phyloP scores from a whole-genome alignment of 2,888 invertebrate genomes.

The Gnatocerus cornutus region DNA sequence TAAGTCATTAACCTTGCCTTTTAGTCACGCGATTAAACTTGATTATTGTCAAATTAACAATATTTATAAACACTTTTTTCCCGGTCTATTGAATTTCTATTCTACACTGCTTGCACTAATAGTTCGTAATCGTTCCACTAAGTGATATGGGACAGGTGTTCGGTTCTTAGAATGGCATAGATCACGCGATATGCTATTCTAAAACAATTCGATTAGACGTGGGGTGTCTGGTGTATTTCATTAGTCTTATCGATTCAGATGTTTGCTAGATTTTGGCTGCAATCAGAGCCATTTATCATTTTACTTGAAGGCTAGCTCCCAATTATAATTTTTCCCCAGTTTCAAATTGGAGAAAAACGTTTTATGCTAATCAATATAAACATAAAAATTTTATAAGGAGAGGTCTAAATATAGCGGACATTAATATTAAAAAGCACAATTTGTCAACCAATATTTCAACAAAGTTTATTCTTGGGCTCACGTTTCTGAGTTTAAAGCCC shows the following conservation, averaged over 20 bases:
- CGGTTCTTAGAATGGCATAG: constrained; percentile 32
- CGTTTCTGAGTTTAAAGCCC: no score
- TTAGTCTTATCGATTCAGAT: constrained; percentile 33
- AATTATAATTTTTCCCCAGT: no score
- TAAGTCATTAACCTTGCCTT: constrained; percentile 52
- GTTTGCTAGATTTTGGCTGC: constrained; percentile 8
- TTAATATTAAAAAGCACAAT: no score
- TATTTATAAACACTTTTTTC: no score
- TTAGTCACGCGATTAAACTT: constrained; percentile 38
- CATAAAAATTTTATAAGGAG: no score
- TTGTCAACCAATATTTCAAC: no score
- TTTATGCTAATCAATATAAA: no score
- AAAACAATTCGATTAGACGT: constrained; percentile 33
- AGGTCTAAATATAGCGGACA: no score
- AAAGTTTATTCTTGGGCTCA: no score
- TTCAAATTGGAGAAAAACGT: no score
- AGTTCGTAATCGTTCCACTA: constrained; percentile 17
- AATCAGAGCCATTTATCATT: not conserved
- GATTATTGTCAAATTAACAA: constrained; percentile 41
- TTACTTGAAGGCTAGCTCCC: not conserved
- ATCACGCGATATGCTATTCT: constrained; percentile 43
- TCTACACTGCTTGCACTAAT: constrained; percentile 10
- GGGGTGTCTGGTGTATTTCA: constrained; percentile 17
- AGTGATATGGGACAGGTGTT: constrained; percentile 37
- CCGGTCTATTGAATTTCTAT: not conserved